phyloP scores from a whole-genome alignment of 30 jellyfish, hydroid and myxozoan species.

The Phacellophora camtschatica region DNA sequence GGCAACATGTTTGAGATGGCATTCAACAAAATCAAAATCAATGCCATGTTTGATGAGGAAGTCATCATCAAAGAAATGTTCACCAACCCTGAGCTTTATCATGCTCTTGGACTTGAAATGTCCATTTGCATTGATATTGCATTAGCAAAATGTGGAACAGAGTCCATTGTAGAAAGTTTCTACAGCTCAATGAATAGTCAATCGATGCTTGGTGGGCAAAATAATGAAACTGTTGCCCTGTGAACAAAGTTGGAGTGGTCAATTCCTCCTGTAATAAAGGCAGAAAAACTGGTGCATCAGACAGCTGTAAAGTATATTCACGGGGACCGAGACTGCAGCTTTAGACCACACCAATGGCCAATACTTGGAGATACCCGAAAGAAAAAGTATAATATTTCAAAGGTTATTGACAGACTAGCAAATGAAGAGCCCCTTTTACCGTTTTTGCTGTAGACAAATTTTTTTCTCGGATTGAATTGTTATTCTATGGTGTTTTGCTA shows the following conservation, averaged over 20 bases:
- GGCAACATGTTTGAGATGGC: not conserved
- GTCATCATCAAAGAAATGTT: not conserved
- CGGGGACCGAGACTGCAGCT: not conserved
- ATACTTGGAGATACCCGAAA: conserved; percentile 20
- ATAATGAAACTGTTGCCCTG: conserved; percentile 2
- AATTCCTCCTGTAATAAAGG: conserved; percentile 36
- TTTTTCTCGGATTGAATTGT: too few relatives aligned
- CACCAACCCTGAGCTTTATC: not conserved
- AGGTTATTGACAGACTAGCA: conserved; percentile 25
- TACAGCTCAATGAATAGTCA: conserved; percentile 11
- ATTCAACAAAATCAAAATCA: not conserved
- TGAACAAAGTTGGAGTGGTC: conserved; percentile 27
- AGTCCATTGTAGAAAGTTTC: conserved; percentile 5
- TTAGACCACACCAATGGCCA: conserved; percentile 20
- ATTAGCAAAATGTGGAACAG: conserved; percentile 27
- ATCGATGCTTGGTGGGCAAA: conserved; percentile 24
- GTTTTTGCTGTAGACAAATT: too few relatives aligned
- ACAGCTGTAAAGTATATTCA: not conserved
- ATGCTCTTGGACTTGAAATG: conserved; percentile 9
- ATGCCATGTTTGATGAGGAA: not conserved
- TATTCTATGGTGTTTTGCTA: too few relatives aligned
- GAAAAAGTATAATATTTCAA: not conserved
- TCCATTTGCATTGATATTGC: not conserved
- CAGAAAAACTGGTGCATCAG: conserved; percentile 12
- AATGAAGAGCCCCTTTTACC: conserved; percentile 8